Evolutionary conservation across 2,797 vertebrate species (phyloP), one percentile per base, ranked within the genome.

Genomic region (Megalops cyprinoides): DNA sequence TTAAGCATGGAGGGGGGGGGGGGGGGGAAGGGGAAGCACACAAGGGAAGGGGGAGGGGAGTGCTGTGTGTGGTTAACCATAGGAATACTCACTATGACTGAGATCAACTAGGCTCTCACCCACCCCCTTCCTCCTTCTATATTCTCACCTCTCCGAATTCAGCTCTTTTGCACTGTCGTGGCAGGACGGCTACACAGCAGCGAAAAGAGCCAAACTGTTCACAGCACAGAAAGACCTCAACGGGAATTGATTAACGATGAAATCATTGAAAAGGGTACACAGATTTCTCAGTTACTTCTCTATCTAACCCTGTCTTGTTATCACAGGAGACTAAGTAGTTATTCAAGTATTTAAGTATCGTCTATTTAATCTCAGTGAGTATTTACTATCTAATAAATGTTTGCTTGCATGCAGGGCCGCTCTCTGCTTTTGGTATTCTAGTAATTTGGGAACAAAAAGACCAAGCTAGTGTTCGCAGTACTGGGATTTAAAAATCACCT

Each of bases 21-120:
- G 23, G 60, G 53, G 39, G 79, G 0, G 0, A 67, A 76, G 71
- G 62, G 69, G 77, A n/a, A n/a, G n/a, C n/a, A n/a, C n/a, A n/a
- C n/a, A 28, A 46, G 25, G 42, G 39, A 4, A 48, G 9, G 76
- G 82, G 79, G 83, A 84, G 71, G 37, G 31, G 86, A 85, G n/a
- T n/a, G 83, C 46, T 51, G 74, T 51, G 80, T 81, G 93, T 91
- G 93, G 93, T 94, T 93, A 92, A 93, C 92, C 92, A 92, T 79
- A 91, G 91, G 91, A 94, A 94, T 93, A 82, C 87, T 85, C 81
- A 80, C 58, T 83, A 83, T 82, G 85, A 89, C 82, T 80, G 80
- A 79, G 82, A 86, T 86, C 81, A 49, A 78, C 74, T 74, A 65
- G 81, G 76, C 82, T 84, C 74, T 82, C 86, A 18, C 88, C 85